Evolutionary conservation across 35 echinoderm and acorn worm genomes (phyloP), one percentile per base, ranked within the genome.

Genomic region (Eucidaris tribuloides): DNA sequence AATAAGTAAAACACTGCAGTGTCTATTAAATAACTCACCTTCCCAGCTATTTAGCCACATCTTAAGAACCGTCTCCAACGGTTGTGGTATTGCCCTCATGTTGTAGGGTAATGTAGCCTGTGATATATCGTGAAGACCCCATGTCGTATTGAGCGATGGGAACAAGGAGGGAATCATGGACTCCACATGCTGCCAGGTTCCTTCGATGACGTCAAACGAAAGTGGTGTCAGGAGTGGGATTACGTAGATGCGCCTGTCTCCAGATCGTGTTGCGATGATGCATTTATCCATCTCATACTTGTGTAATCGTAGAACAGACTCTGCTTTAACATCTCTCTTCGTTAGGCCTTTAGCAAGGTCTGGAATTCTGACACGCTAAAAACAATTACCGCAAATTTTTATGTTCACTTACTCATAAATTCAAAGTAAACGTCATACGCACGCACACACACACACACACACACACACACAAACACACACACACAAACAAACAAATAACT

Each of bases 11-110:
- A n/a, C n/a, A n/a, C n/a, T n/a, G n/a, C n/a, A n/a, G n/a, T n/a
- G n/a, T n/a, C n/a, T n/a, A n/a, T n/a, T n/a, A n/a, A n/a, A n/a
- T n/a, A n/a, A n/a, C n/a, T n/a, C n/a, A 74, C 68, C 68, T 74
- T 74, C 35, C 25, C 24, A 33, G 24, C 68, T 74, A 6, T 6
- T 14, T 24, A 74, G 44, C 68, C 68, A 74, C 7, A 3, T 40
- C 7, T 74, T 40, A 1, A 74, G 15, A 13, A 74, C 40, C 44
- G 5, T 14, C 2, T 19, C 11, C 25, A 43, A 35, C 9, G 68
- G 68, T 44, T 74, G 68, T 44, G 68, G 68, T 35, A 74, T 74
- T 33, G 68, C 68, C 68, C 9, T 22, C 68, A 74, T 74, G 6
- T 33, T 42, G 24, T 14, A 9, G 7, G 7, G 29, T 7, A 74